These are phyloP conservation scores for Platyscapa corneri DNA, from an alignment of 1,140 invertebrate genomes.

Conservation along the genomic window DNA sequence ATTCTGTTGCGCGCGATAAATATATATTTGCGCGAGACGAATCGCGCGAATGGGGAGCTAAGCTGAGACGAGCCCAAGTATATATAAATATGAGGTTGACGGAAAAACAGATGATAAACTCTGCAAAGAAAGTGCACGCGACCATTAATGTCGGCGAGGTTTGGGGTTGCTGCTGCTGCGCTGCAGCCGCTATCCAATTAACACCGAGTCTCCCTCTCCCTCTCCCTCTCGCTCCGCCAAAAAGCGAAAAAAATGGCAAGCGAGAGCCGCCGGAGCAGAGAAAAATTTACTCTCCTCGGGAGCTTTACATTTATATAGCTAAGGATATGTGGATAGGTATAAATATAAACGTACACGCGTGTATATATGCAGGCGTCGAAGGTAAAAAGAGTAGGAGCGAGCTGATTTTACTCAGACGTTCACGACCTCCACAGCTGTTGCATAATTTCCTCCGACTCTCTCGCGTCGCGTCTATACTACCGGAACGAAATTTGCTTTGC, in stretches of 20 bases:
- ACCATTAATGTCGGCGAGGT: conserved; percentile 28
- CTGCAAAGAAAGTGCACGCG: conserved; percentile 20
- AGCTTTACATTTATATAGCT: not conserved
- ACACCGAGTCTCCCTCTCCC: not conserved
- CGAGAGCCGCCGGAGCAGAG: not conserved
- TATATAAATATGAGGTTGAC: conserved; percentile 19
- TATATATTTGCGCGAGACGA: conserved; percentile 21
- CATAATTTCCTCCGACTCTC: conserved; percentile 32
- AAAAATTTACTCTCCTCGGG: conserved; percentile 10
- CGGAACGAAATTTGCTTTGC: conserved; percentile 21
- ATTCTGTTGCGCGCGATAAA: not conserved
- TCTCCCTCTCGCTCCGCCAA: not conserved
- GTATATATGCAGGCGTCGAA: not conserved
- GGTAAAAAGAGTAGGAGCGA: not conserved
- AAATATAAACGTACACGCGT: not conserved
- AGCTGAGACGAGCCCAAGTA: not conserved
- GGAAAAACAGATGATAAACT: conserved; percentile 29
- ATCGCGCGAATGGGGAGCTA: not conserved
- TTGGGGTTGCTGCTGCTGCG: conserved; percentile 9
- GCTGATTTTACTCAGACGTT: not conserved
- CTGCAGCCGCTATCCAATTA: conserved; percentile 29
- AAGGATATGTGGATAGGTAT: too few species aligned
- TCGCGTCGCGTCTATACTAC: conserved; percentile 15
- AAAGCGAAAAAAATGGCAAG: not conserved
- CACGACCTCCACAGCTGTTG: conserved; percentile 23